Percentiles rank a stretch among this genome's conserved stretches.
Conservation (phyloP, 2,797 vertebrate species). For the Toxotes lorentzi region DNA sequence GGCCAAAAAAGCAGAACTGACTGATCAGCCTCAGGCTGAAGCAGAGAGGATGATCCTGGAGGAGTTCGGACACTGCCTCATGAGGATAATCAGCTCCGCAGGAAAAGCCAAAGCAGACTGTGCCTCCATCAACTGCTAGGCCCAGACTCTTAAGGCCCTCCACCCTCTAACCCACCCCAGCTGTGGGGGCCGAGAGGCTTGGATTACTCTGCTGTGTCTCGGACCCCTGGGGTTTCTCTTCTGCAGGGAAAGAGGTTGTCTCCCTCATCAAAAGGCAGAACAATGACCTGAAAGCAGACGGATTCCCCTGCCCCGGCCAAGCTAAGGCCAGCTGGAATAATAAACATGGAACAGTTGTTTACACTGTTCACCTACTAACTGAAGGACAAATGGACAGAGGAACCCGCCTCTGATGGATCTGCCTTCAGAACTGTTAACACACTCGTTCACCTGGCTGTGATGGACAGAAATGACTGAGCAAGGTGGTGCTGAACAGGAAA, state of each 20-base stretch:
- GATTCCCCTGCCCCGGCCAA: conserved; percentile 13
- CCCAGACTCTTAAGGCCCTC: not conserved
- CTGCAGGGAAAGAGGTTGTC: conserved; percentile 33
- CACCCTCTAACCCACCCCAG: not conserved
- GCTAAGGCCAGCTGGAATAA: conserved; percentile 52
- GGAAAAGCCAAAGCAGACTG: conserved; percentile 96
- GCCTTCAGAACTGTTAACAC: conserved; percentile 16
- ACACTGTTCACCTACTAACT: conserved; percentile 17
- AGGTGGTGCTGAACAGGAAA: conserved; percentile 28
- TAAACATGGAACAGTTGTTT: conserved; percentile 10
- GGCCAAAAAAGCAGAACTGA: conserved; percentile 93
- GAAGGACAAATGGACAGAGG: conserved; percentile 51
- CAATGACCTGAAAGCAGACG: conserved; percentile 21
- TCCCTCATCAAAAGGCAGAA: conserved; percentile 45
- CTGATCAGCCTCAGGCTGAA: conserved; percentile 88
- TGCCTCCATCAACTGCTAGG: conserved; percentile 94
- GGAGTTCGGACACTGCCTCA: conserved; percentile 97
- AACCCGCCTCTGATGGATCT: conserved; percentile 7
- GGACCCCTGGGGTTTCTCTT: conserved; percentile 35
- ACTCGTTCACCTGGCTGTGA: conserved; percentile 35
- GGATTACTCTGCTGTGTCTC: conserved; percentile 26
- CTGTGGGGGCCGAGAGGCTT: conserved; percentile 6
- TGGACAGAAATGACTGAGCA: conserved; percentile 33
- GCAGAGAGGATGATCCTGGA: conserved; percentile 96
- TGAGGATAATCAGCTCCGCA: conserved; percentile 96